These are phyloP conservation scores for Centropus bengalensis DNA, from an alignment of 2,113 vertebrate genomes.

Conservation along the genomic window DNA sequence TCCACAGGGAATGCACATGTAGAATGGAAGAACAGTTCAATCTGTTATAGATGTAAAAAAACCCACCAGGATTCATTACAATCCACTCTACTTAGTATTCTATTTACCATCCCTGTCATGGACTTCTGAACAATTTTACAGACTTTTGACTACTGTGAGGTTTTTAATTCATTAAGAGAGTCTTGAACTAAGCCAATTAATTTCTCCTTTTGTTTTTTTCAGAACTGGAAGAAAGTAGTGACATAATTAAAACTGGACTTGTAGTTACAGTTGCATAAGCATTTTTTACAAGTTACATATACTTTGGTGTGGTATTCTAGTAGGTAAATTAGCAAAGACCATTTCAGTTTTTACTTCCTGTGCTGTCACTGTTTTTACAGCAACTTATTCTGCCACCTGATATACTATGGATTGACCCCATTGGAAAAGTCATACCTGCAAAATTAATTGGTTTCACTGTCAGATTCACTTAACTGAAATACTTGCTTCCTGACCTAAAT, in stretches of 20 bases:
- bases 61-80: background rate
- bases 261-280: background rate
- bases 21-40: background rate
- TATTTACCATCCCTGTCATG: background rate
- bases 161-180: slow-evolving; percentile 1
- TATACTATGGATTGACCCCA: background rate
- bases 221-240: background rate
- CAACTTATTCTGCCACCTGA: background rate
- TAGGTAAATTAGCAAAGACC: background rate
- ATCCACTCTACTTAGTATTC: background rate
- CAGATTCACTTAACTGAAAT: slow-evolving; percentile 7
- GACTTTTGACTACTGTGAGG: background rate
- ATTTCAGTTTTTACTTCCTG: slow-evolving; percentile 3
- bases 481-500: slow-evolving; percentile 3
- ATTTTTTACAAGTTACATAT: background rate
- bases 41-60: slow-evolving; percentile 11
- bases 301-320: background rate
- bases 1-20: background rate
- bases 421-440: background rate
- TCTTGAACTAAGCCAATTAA: background rate
- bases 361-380: background rate
- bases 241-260: background rate
- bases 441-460: background rate
- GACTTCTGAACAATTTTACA: background rate
- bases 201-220: background rate